phyloP scores from a whole-genome alignment of 2,113 vertebrate genomes.

The Sceloporus tristichus region DNA sequence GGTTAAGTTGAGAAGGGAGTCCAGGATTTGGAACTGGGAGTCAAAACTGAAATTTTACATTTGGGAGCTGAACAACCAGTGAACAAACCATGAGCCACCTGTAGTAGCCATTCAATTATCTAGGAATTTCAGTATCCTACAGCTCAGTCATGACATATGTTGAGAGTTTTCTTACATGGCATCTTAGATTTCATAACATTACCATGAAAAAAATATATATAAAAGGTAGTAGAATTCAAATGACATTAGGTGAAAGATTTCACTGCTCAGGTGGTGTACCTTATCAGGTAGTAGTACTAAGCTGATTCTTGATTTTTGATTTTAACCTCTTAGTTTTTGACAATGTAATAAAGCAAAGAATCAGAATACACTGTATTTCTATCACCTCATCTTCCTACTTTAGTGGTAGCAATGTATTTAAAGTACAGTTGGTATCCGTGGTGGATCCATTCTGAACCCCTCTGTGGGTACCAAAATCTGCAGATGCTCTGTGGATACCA shows the following conservation, averaged over 20 bases:
- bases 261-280: too few relatives aligned
- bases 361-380: not conserved
- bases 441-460: too few relatives aligned
- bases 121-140: not conserved
- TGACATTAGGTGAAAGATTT: too few relatives aligned
- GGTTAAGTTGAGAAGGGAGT: not conserved
- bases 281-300: too few relatives aligned
- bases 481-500: too few relatives aligned
- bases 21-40: too few relatives aligned
- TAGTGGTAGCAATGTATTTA: not conserved
- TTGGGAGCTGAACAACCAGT: not conserved
- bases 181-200: too few relatives aligned
- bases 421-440: not conserved
- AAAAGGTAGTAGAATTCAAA: too few relatives aligned
- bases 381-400: not conserved
- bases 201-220: too few relatives aligned
- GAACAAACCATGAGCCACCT: not conserved
- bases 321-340: not conserved
- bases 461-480: too few relatives aligned
- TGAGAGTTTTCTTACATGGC: too few relatives aligned
- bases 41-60: not conserved
- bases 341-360: not conserved
- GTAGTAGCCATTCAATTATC: not conserved
- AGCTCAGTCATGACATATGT: too few relatives aligned
- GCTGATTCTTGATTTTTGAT: not conserved